Base-by-base conservation (phyloP, 2,888 invertebrate genomes). In the Drosophila lutescens region DNA sequence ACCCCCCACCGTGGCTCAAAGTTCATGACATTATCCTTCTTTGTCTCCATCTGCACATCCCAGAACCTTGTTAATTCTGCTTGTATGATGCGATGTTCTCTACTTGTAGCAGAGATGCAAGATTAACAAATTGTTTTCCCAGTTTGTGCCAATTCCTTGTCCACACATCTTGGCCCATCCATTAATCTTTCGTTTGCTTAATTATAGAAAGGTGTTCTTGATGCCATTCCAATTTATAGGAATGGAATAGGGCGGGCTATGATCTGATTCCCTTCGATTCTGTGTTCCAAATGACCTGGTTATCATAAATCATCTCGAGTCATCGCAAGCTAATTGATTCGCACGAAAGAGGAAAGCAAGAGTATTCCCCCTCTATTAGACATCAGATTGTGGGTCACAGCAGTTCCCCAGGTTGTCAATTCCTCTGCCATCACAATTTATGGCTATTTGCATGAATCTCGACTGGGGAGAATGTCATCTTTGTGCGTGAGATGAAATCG, bases 141-240 rank as follows among this genome's bases (percentile, higher is more conserved):
- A 65, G 85, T 78, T 80, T 85, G 80, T 78, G 75, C 69, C 77
- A 78, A 85, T 82, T 80, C 74, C 51, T 70, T 54, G 41, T 62
- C 71, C 58, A 74, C 83, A 82, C 82, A 72, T 76, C 36, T 13
- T 13, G 15, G 13, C 10, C 10, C 44, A 30, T 56, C 51, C 81
- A 85, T 85, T 82, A 85, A 86, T 82, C 80, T 76, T 78, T 82
- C 74, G 61, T 78, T 70, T 74, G 68, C 68, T 77, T 82, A 85
- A 85, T 82, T 82, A 69, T 67, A 56, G 56, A 70, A 57, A 53
- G 57, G 56, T 70, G 62, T 17, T 50, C 43, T 20, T 13, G 55
- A 61, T 26, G 43, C 71, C 41, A 46, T 63, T 61, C 65, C 44
- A 73, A 69, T 76, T 74, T 47, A 26, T 26, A 26, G 26, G 6